Conservation (phyloP, 2,888 invertebrate genomes). For the Cyaniris semiargus region DNA sequence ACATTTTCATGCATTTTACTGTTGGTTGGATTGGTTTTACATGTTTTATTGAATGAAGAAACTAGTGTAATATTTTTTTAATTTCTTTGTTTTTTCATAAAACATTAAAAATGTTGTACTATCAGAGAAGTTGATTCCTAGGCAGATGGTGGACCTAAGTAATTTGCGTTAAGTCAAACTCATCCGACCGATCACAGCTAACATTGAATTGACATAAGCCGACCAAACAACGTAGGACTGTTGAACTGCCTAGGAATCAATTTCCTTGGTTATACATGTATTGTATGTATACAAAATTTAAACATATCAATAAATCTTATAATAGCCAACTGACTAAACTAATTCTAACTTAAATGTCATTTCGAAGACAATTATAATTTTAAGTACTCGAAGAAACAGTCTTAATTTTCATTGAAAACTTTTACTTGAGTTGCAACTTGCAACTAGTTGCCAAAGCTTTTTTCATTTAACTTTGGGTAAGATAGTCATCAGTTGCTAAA, state of each 20-base stretch:
- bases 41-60: background rate
- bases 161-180: too few species aligned
- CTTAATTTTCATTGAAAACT: background rate
- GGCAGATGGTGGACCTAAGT: too few species aligned
- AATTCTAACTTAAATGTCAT: background rate
- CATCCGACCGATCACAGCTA: too few species aligned
- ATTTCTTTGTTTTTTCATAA: too few species aligned
- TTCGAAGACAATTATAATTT: background rate
- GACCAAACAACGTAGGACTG: too few species aligned
- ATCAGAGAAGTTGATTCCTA: too few species aligned
- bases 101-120: too few species aligned
- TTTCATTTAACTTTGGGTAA: background rate
- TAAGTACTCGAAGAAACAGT: background rate
- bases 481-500: background rate
- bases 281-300: background rate
- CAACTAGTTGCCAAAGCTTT: background rate
- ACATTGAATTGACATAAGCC: too few species aligned
- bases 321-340: background rate
- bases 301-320: conserved; percentile 16
- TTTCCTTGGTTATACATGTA: too few species aligned
- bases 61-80: too few species aligned
- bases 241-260: too few species aligned
- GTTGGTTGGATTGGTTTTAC: background rate
- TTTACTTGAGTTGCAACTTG: background rate
- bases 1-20: background rate